Base-by-base conservation (phyloP, 2,113 vertebrate genomes). In the Myrmecophaga tridactyla region DNA sequence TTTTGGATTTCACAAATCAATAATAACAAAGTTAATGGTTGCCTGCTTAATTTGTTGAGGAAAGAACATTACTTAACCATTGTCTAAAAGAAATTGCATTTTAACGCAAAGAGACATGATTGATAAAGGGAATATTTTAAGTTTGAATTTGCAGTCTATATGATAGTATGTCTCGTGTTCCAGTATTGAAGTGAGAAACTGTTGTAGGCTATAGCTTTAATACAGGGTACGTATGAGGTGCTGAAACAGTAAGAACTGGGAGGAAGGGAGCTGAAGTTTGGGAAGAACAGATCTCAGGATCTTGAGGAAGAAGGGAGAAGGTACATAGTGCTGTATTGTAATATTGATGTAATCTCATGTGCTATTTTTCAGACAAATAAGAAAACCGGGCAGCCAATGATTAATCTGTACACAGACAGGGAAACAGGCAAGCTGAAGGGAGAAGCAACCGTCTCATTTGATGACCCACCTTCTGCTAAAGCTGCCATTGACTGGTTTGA, bases 401-500 rank as follows among this genome's bases (percentile, higher is more conserved):
- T 99, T 90, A 99, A 99, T 95, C 98, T 99, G 46, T 99, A 99
- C 97, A 99, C 99, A 7, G 99, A 99, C 97, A 97, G 99, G 7
- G 99, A 99, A 97, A 99, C 99, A 0, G 99, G 99, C 20, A 99
- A 99, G 96, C 98, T 99, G 93, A 99, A 99, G 97, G 99, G 99
- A 6, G 99, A 99, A 89, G 99, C 99, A 53, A 99, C 99, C 0
- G 99, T 99, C 8, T 99, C 99, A 46, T 99, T 99, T 51, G 99
- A 99, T 82, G 99, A 99, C 95, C 99, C 99, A 4, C 99, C 99
- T 43, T 99, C 99, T 0, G 99, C 99, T 84, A 99, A 99, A 94
- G 99, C 99, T 0, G 99, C 99, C 72, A 99, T 99, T 23, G 99
- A 99, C 85, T 99, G 99, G 99, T 99, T 99, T 96, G 99, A 99